Percentiles rank a stretch among this genome's conserved stretches.
Conservation (phyloP, 2,113 vertebrate genomes). For the Petrocephalus zakoni region DNA sequence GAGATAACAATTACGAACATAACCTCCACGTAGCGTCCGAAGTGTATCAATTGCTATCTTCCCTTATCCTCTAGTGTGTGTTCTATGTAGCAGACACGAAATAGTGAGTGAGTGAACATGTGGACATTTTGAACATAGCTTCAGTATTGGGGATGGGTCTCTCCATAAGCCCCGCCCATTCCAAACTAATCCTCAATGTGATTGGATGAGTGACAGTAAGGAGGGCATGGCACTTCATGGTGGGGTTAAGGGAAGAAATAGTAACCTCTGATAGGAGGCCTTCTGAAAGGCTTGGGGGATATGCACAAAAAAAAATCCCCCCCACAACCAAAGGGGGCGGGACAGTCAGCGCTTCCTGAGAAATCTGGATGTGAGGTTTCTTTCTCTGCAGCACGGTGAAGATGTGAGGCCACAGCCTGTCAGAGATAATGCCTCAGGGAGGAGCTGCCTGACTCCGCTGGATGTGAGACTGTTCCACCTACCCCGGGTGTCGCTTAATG, state of each 20-base stretch:
- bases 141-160: too few species aligned
- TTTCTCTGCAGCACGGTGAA: background rate
- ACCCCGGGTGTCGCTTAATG: conserved; percentile 48
- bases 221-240: too few species aligned
- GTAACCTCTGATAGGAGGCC: too few species aligned
- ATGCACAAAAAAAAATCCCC: too few species aligned
- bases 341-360: background rate
- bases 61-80: background rate
- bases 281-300: too few species aligned
- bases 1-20: background rate
- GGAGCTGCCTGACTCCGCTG: conserved; percentile 49
- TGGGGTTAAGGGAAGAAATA: too few species aligned
- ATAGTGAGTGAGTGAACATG: background rate
- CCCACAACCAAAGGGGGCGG: background rate
- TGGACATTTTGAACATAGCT: background rate
- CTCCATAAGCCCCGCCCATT: too few species aligned
- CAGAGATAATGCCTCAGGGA: conserved; percentile 55
- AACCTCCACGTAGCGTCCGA: background rate
- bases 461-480: conserved; percentile 45
- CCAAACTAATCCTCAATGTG: too few species aligned
- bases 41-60: background rate
- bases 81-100: background rate
- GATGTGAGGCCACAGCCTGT: conserved; percentile 16
- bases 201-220: too few species aligned
- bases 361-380: background rate